A percentile compares a stretch with the other conserved stretches of the same genome.
Evolutionary conservation across 1,140 invertebrate species (phyloP).

Genomic region (Trichomalopsis sarcophagae): DNA sequence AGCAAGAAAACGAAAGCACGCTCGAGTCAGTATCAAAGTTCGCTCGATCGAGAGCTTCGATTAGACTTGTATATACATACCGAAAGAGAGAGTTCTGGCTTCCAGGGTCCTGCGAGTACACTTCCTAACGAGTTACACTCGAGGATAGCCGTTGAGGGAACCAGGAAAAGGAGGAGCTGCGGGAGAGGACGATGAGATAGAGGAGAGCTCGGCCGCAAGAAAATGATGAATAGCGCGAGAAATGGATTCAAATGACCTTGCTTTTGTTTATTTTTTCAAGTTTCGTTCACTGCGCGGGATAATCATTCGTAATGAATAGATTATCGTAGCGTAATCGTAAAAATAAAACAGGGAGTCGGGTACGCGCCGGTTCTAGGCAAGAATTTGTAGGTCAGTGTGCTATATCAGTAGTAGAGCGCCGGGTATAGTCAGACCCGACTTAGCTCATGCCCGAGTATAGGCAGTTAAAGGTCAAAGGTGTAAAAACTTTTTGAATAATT

Average conservation of each 20-base stretch:
- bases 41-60: neutral
- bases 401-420: neutral
- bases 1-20: neutral
- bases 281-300: neutral
- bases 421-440: neutral
- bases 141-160: neutral
- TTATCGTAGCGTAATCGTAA: neutral
- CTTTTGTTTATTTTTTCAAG: neutral
- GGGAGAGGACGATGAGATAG: neutral
- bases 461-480: neutral
- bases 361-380: neutral
- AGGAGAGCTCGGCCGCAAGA: neutral
- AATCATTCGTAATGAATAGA: neutral
- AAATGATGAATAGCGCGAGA: neutral
- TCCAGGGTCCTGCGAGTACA: neutral
- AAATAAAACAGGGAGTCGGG: too few relatives aligned
- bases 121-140: conserved; percentile 6
- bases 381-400: neutral
- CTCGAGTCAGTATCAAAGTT: conserved; percentile 13
- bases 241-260: neutral
- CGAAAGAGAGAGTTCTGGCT: neutral
- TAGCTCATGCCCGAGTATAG: neutral
- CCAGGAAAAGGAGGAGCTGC: neutral
- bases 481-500: conserved; percentile 5
- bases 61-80: neutral